Conservation (phyloP, 2,888 invertebrate genomes). For the Ophion costatus region DNA sequence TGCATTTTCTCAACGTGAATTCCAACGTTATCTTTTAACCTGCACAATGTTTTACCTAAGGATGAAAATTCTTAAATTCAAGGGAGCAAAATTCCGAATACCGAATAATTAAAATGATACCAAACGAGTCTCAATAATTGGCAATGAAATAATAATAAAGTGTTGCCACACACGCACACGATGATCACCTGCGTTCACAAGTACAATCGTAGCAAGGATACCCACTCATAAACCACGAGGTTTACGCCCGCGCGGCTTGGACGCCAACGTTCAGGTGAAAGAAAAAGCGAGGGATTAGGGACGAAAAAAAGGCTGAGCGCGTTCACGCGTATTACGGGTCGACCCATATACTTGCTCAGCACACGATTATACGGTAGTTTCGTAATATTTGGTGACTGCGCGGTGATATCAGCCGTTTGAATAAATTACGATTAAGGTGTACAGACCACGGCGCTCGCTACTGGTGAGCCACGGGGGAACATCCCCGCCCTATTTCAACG, state of each 20-base stretch:
- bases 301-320: constrained; percentile 7
- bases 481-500: background rate
- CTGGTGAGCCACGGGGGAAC: constrained; percentile 1
- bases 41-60: no score
- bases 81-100: no score
- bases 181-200: constrained; percentile 4
- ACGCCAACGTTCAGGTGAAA: constrained; percentile 18
- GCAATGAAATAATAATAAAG: no score
- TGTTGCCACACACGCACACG: background rate
- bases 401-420: constrained; percentile 3
- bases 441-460: background rate
- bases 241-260: background rate
- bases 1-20: no score
- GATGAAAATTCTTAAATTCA: no score
- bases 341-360: background rate
- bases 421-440: constrained; percentile 16
- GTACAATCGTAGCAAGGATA: background rate
- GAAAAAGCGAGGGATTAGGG: constrained; percentile 16
- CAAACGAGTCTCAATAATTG: no score
- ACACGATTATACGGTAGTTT: constrained; percentile 21
- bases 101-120: no score
- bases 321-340: constrained; percentile 5
- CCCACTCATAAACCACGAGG: background rate
- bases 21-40: no score
- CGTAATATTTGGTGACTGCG: constrained; percentile 25